Evolutionary conservation across 92 coral and sea anemone species (phyloP).

Genomic region (Muricea muricata): DNA sequence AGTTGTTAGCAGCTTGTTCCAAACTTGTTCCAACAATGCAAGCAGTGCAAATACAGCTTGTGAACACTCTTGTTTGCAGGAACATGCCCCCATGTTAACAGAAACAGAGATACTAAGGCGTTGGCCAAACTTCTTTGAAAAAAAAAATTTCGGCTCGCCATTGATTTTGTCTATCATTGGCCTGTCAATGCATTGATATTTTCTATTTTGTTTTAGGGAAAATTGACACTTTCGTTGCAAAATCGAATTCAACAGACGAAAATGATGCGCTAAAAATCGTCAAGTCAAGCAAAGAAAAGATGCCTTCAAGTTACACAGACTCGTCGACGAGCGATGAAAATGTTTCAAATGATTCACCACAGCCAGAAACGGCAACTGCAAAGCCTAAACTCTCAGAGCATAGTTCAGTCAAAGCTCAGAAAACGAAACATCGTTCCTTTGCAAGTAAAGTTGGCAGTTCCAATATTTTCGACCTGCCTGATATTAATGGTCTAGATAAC

Average conservation of each 20-base stretch:
- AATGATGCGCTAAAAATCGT: not conserved
- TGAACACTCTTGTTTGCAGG: too few species aligned
- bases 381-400: not conserved
- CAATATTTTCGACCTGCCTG: conserved; percentile 24
- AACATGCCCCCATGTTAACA: too few species aligned
- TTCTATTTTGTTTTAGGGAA: not conserved
- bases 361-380: not conserved
- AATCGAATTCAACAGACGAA: not conserved
- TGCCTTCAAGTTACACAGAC: not conserved
- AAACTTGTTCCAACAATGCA: too few species aligned
- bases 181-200: not conserved
- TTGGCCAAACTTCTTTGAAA: too few species aligned
- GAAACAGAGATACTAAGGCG: too few species aligned
- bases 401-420: conserved; percentile 7
- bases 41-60: too few species aligned
- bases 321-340: not conserved
- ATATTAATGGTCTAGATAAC: not conserved
- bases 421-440: not conserved
- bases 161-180: too few species aligned
- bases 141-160: too few species aligned
- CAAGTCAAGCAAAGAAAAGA: not conserved
- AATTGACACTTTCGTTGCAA: not conserved
- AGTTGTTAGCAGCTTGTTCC: too few species aligned
- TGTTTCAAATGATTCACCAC: not conserved
- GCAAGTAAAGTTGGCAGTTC: not conserved